Evolutionary conservation across 2,888 invertebrate species (phyloP), one percentile per base, ranked within the genome.

Genomic region (Nymphalis c-album): DNA sequence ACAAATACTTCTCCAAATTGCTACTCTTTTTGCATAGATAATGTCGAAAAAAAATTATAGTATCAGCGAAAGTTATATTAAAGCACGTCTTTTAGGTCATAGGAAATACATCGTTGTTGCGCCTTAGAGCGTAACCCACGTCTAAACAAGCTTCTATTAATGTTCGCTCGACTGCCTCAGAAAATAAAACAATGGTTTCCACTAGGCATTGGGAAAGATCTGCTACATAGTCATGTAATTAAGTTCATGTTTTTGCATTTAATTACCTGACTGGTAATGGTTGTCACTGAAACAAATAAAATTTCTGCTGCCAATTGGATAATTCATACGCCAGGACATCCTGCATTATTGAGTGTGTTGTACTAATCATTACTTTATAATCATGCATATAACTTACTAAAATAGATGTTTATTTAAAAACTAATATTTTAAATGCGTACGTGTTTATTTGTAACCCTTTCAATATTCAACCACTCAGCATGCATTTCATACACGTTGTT

Each of bases 121-220:
- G 40, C 48, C 64, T 64, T 46, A 40, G 63, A 61, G 68, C 68
- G 64, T 64, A 68, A 64, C 68, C 68, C 64, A 61, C 57, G 60
- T 64, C 64, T 31, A 57, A 64, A 50, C 57, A 68, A 58, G 60
- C 64, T 48, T 68, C 40, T 68, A 68, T 68, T 68, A 68, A 60
- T 47, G 16, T 8, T 53, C 59, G 60, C 60, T 53, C 55, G 53
- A 55, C 51, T 67, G 60, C 45, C 40, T 57, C 31, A 61, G 31
- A 47, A 58, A 62, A 58, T 47, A 60, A 60, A 64, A 64, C 63
- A 68, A 64, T 68, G 48, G 40, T 26, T 57, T 22, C 10, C 64
- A 68, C 40, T 64, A 55, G 47, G 60, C 64, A 64, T 68, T 68
- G 47, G 57, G 45, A 57, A 51, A 59, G 53, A 62, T 60, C 53